Base-by-base conservation (phyloP, 1,140 invertebrate genomes). In the Hyles euphorbiae region DNA sequence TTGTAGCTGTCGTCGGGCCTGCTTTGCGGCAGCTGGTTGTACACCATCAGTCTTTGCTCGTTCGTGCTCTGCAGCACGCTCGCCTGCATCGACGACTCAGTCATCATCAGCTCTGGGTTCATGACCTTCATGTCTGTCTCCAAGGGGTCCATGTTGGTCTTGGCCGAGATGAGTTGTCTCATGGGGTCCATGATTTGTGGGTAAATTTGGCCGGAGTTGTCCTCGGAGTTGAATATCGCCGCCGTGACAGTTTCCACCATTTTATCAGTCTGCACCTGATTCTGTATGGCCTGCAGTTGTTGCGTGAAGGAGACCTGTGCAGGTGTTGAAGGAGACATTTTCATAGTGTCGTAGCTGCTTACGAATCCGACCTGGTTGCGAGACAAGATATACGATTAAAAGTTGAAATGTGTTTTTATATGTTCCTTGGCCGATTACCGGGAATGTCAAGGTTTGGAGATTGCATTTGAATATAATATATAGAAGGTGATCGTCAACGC, bases 161-260 rank as follows among this genome's bases (percentile, higher is more conserved):
- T 82, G 22, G 73, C 51, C 11, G 80, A 73, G 36, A 83, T 82
- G 52, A 86, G 72, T 55, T 75, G 81, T 9, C 74, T 70, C 76
- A 87, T 83, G 34, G 78, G 65, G 51, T 77, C 74, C 68, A 80
- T 60, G 3, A 80, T 78, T 33, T 71, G 69, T 45, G 69, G 74
- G 54, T 82, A 83, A 33, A 85, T 82, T 56, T 80, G 81, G 12
- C 67, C 70, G 52, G 65, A 68, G 67, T 74, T 76, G 34, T 83
- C 78, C n/a, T 68, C 71, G 8, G 83, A 81, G 65, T 89, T 88
- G 68, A 90, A 90, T 53, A 90, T 88, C 52, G 87, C 89, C 4
- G 87, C 89, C 9, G 89, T 87, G 34, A 90, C 89, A 0, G 83
- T 79, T 59, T 90, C 87, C 50, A 90, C 87, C 81, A 90, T 88